Conservation (phyloP, 2,888 invertebrate species). For the Leuctra nigra region DNA sequence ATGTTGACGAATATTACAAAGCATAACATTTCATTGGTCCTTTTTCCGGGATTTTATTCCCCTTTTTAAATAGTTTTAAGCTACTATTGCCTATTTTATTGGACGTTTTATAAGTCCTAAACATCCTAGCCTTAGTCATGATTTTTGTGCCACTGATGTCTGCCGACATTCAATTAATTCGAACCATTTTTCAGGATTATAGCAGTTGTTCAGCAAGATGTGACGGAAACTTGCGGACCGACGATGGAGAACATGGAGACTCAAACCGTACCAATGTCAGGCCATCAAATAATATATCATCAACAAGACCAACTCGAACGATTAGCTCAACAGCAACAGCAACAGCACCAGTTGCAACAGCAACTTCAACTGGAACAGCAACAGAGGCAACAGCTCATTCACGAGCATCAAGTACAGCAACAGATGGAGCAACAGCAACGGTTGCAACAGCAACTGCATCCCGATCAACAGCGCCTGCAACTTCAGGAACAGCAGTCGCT, state of each 20-base stretch:
- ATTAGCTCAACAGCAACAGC: slow-evolving; percentile 6
- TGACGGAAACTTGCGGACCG: neutral
- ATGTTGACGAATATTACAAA: no score
- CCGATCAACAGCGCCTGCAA: neutral
- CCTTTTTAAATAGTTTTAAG: no score
- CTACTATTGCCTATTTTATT: no score
- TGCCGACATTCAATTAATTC: neutral
- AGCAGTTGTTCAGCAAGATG: neutral
- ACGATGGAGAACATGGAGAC: neutral
- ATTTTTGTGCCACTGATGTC: neutral
- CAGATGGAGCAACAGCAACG: slow-evolving; percentile 3
- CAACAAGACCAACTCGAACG: neutral
- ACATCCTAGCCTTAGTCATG: no score
- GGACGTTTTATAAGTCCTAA: no score
- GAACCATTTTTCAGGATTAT: neutral
- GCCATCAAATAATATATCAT: neutral
- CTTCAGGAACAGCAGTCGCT: slow-evolving; percentile 1
- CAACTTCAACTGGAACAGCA: neutral
- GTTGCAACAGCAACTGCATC: neutral
- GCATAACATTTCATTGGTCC: no score
- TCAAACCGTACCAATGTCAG: neutral
- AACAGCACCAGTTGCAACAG: slow-evolving; percentile 13
- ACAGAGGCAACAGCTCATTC: neutral
- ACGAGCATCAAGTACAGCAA: slow-evolving; percentile 1
- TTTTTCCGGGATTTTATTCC: no score